Evolutionary conservation across 2,888 invertebrate species (phyloP).

Genomic region (Callosobruchus maculatus): DNA sequence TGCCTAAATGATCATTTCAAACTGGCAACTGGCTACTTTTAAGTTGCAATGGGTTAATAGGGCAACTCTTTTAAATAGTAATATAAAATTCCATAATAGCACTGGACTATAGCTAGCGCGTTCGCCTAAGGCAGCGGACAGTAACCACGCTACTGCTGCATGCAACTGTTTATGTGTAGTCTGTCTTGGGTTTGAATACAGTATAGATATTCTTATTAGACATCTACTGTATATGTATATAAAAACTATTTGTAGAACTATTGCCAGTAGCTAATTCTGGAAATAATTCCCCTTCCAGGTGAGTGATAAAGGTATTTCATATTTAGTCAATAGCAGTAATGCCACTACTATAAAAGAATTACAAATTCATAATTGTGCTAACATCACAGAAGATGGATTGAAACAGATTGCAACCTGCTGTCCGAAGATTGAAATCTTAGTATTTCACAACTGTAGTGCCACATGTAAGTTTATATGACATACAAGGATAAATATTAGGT

Average conservation of each 20-base stretch:
- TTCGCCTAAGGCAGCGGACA: no score
- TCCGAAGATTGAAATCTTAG: slow-evolving; percentile 37
- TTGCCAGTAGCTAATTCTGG: no score
- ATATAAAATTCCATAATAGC: no score
- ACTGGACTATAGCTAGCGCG: no score
- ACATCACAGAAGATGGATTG: slow-evolving; percentile 37
- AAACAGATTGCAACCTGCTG: slow-evolving; percentile 35
- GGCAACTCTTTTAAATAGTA: no score
- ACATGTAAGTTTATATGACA: slow-evolving; percentile 18
- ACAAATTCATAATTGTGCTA: slow-evolving; percentile 37
- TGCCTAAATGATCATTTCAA: no score
- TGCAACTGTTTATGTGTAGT: no score
- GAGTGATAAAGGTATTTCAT: slow-evolving; percentile 36
- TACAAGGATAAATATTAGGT: no score
- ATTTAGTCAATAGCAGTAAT: slow-evolving; percentile 33
- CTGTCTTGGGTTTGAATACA: no score
- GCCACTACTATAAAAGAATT: slow-evolving; percentile 37
- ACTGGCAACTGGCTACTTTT: no score
- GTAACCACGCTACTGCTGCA: no score
- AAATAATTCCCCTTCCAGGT: slow-evolving; percentile 30
- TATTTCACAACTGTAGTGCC: slow-evolving; percentile 29
- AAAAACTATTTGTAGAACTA: neutral
- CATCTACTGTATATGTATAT: neutral
- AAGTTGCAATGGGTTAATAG: no score
- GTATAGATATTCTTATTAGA: neutral